Evolutionary conservation across 2,797 vertebrate genomes (phyloP).

Genomic region (Ceyx erithaca): DNA sequence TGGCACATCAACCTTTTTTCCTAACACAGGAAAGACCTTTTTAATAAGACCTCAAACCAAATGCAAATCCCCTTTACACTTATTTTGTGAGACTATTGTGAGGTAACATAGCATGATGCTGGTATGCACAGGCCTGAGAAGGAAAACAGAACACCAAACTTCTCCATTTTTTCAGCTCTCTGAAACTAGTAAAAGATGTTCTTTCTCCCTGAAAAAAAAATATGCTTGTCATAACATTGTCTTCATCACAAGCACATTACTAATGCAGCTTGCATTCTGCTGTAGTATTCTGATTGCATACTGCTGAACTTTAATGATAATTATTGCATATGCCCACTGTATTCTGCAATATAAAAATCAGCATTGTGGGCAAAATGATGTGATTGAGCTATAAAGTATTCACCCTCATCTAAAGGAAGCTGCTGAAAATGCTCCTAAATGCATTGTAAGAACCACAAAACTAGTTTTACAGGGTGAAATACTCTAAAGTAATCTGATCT

Average conservation of each 20-base stretch:
- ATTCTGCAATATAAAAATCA: background rate
- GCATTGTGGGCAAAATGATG: background rate
- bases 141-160: background rate
- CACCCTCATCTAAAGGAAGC: background rate
- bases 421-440: background rate
- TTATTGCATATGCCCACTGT: background rate
- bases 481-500: background rate
- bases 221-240: background rate
- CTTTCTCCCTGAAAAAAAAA: background rate
- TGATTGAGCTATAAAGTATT: background rate
- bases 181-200: background rate
- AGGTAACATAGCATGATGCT: background rate
- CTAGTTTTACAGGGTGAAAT: background rate
- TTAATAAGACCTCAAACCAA: background rate
- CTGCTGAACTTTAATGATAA: background rate
- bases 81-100: background rate
- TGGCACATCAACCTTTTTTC: background rate
- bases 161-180: background rate
- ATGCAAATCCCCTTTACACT: background rate
- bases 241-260: background rate
- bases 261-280: background rate
- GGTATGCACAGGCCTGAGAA: background rate
- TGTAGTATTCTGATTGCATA: background rate
- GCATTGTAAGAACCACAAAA: background rate
- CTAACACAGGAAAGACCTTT: background rate